These are phyloP conservation scores for Eutolmus rufibarbis DNA, from an alignment of 2,888 invertebrate species.

Conservation along the genomic window DNA sequence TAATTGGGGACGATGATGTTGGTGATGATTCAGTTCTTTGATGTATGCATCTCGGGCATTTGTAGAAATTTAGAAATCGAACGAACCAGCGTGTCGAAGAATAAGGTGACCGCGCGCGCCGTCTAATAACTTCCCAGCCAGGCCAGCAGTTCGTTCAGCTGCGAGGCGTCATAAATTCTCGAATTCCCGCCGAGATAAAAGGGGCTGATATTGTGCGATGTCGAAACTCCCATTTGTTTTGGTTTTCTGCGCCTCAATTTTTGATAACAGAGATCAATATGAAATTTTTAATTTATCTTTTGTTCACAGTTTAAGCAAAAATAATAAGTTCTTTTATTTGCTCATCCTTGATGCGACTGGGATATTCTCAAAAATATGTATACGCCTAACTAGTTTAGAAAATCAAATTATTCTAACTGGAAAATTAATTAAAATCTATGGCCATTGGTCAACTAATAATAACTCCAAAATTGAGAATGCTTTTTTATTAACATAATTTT, in stretches of 20 bases:
- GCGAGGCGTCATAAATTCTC: not conserved
- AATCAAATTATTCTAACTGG: no score
- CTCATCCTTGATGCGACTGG: no score
- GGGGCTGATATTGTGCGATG: not conserved
- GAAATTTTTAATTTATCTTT: not conserved
- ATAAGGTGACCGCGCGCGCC: not conserved
- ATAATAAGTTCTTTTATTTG: no score
- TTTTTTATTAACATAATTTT: no score
- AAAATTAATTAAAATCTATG: no score
- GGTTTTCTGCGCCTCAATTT: not conserved
- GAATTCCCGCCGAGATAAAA: not conserved
- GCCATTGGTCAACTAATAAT: no score
- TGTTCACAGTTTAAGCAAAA: not conserved
- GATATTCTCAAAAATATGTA: no score
- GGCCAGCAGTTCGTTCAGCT: not conserved
- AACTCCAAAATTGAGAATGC: no score
- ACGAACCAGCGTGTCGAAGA: not conserved
- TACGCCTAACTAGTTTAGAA: no score
- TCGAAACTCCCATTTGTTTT: not conserved
- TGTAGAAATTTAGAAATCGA: conserved; percentile 17
- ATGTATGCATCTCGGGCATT: not conserved
- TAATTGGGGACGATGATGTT: conserved; percentile 8
- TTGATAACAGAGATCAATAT: not conserved
- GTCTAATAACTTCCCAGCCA: not conserved
- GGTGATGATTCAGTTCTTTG: conserved; percentile 21